phyloP scores from a whole-genome alignment of 1,140 invertebrate genomes.

The Drosophila elegans region DNA sequence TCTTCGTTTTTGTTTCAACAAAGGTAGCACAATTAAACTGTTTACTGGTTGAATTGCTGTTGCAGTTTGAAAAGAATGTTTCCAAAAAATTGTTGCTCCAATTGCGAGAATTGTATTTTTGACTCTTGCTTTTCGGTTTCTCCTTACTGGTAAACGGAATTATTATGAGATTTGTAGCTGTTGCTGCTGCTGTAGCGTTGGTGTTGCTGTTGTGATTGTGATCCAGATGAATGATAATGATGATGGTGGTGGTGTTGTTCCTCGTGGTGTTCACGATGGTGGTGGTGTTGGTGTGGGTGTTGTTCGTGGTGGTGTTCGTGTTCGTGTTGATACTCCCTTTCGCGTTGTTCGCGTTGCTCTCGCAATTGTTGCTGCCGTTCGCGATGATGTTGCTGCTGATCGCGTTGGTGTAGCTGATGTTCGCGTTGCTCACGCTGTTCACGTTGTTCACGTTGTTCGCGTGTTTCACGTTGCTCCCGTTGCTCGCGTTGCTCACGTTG shows the following conservation, averaged over 20 bases:
- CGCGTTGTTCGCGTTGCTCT: slow-evolving; percentile 38
- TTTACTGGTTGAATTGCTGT: slow-evolving; percentile 71
- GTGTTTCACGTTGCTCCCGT: slow-evolving; percentile 43
- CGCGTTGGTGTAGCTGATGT: slow-evolving; percentile 37
- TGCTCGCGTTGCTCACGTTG: slow-evolving; percentile 44
- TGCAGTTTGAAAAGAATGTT: slow-evolving; percentile 66
- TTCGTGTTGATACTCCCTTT: slow-evolving; percentile 34
- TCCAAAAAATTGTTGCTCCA: slow-evolving; percentile 63
- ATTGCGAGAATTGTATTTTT: slow-evolving; percentile 36
- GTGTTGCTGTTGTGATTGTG: slow-evolving; percentile 69
- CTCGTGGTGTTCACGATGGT: slow-evolving; percentile 7
- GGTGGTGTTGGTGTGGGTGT: slow-evolving; percentile 34
- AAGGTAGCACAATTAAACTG: slow-evolving; percentile 81
- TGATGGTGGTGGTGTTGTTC: slow-evolving; percentile 38
- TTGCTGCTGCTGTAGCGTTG: slow-evolving; percentile 71
- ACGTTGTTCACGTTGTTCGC: slow-evolving; percentile 44
- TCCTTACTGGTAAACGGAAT: slow-evolving; percentile 84
- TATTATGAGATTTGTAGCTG: slow-evolving; percentile 82
- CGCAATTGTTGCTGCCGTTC: slow-evolving; percentile 42
- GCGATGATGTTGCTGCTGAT: slow-evolving; percentile 49
- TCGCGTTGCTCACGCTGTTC: slow-evolving; percentile 51
- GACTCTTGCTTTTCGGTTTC: slow-evolving; percentile 44
- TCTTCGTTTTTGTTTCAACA: slow-evolving; percentile 25
- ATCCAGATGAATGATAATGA: slow-evolving; percentile 49
- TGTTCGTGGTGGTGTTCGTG: slow-evolving; percentile 28